These are phyloP conservation scores for Acrobasis consociella DNA, from an alignment of 2,888 invertebrate species.

Conservation along the genomic window DNA sequence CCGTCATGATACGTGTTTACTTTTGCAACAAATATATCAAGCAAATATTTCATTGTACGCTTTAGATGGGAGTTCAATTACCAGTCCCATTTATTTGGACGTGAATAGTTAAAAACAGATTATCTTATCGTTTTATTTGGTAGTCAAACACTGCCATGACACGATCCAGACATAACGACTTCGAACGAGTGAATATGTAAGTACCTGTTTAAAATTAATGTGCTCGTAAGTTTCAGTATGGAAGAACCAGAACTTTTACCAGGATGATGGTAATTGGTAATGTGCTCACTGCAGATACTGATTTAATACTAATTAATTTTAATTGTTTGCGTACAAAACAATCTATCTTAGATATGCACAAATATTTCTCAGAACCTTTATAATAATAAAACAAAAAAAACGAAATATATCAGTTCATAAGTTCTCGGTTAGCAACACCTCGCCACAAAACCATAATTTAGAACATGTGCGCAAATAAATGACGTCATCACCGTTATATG, in stretches of 20 bases:
- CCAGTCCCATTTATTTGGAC: constrained; percentile 10
- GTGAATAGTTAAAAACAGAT: constrained; percentile 10
- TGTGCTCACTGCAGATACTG: too few relatives aligned
- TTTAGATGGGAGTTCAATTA: constrained; percentile 1
- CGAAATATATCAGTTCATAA: too few relatives aligned
- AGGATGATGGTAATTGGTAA: too few relatives aligned
- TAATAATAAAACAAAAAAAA: too few relatives aligned
- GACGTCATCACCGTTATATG: too few relatives aligned
- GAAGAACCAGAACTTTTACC: background rate
- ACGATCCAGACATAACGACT: background rate
- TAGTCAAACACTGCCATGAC: background rate
- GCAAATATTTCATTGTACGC: constrained; percentile 10
- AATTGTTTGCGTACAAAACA: too few relatives aligned
- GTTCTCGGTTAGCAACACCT: too few relatives aligned
- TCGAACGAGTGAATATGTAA: constrained; percentile 3
- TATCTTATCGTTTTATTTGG: background rate
- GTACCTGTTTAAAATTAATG: constrained; percentile 1
- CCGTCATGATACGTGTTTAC: background rate
- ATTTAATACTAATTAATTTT: too few relatives aligned
- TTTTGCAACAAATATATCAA: constrained; percentile 4
- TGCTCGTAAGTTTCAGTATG: background rate
- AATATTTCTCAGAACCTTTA: too few relatives aligned
- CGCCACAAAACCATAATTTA: too few relatives aligned
- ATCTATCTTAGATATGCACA: too few relatives aligned
- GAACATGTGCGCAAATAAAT: too few relatives aligned